Base-by-base conservation (phyloP, 2,888 invertebrate species). In the Euplexia lucipara region DNA sequence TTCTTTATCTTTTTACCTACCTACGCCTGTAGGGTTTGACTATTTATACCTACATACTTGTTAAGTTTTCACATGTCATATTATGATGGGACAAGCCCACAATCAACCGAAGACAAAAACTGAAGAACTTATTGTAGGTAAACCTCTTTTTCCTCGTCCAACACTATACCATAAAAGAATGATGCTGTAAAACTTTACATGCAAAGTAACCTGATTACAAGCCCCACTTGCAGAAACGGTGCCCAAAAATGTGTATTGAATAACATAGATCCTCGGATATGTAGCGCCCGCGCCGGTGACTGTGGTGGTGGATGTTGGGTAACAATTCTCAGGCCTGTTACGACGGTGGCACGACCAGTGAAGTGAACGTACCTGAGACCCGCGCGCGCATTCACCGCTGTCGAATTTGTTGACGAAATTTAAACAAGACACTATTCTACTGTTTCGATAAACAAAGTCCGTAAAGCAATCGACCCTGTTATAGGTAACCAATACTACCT, bases 251-350 rank as follows among this genome's bases (percentile, higher is more conserved):
- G 8, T 34, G 41, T 49, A 58, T 65, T 70, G 57, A n/a, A 70
- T 70, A 74, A 70, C 39, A 54, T 35, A 64, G 52, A 49, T 60
- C 59, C 45, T 54, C 60, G 16, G 45, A 60, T 53, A 75, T 41
- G 70, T 34, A 44, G 22, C 12, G 16, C 9, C 20, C 18, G 63
- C 57, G 67, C 81, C 67, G 78, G 82, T 70, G 69, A 74, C 47
- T 57, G 79, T 59, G 70, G 79, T 68, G 70, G 74, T 44, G 48
- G 65, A n/a, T 78, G 49, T 82, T 82, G 79, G 54, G 82, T 78
- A 82, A 82, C 57, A 66, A 35, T 65, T 62, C 64, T 58, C 68
- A 57, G 56, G 59, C 68, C 47, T 64, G 77, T 76, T 74, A 70
- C 78, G 72, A 44, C 48, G 44, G 57, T 59, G 57, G 22, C 65